Evolutionary conservation across 2,888 invertebrate species (phyloP), one percentile per base, ranked within the genome.

Genomic region (Cryptocephalus primarius): DNA sequence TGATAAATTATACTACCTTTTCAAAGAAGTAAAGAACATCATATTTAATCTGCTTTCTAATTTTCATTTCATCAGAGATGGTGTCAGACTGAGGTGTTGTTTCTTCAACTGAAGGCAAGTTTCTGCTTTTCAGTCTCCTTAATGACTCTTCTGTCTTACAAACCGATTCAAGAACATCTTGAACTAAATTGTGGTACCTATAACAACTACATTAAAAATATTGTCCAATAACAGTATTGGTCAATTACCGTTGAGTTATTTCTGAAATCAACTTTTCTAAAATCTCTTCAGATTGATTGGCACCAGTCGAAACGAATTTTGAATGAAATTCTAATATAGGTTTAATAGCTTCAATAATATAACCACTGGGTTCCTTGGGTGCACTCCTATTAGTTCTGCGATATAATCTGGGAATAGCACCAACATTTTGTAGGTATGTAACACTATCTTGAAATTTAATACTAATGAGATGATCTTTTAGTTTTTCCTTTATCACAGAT

Each of bases 141-240:
- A 97, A 72, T 46, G 94, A 94, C 65, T 95, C 94, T 66, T 96
- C 95, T 57, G 95, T 96, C 72, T 88, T 92, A 67, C 89, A 88
- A 9, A 96, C 94, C 1, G 94, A 93, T 40, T 85, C 88, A 51
- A 97, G 72, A 1, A 96, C 92, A 69, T 94, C 92, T 60, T 80
- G 79, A 11, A 93, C 89, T 49, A 85, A 79, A 57, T 74, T 76
- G 62, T 77, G 78, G 69, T 88, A 88, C 59, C 76, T 77, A 50
- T 36, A 36, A 36, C 12, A 11, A 36, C 12, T 64, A 56, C 40
- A 52, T 42, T 39, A 22, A 51, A 32, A 63, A 55, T 39, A 49
- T 43, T 42, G 14, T 40, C 12, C 39, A 33, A 43, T 31, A 32
- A 39, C 22, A 8, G n/a, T 22, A 33, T 40, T 42, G 11, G 38